Evolutionary conservation across 2,888 invertebrate genomes (phyloP).

Genomic region (Yponomeuta evonymella): DNA sequence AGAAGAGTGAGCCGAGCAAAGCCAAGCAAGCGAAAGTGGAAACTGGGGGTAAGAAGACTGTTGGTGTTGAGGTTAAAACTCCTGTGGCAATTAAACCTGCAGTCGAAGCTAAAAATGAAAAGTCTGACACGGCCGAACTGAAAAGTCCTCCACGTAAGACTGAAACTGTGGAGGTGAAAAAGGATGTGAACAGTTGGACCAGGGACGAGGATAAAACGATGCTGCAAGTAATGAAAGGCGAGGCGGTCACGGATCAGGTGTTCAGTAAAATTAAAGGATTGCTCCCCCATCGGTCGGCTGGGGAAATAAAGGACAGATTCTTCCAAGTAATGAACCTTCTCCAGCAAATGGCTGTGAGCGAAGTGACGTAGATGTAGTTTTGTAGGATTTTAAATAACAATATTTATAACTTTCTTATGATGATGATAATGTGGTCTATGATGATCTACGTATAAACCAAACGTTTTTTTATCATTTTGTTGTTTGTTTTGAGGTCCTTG

Average conservation of each 20-base stretch:
- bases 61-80: background rate
- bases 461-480: conserved; percentile 5
- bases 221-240: conserved; percentile 84
- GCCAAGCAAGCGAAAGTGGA: conserved; percentile 46
- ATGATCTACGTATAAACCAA: background rate
- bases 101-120: conserved; percentile 19
- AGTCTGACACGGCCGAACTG: background rate
- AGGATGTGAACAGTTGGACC: conserved; percentile 77
- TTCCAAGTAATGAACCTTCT: conserved; percentile 78
- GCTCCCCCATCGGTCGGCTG: conserved; percentile 72
- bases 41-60: background rate
- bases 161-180: background rate
- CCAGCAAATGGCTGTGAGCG: conserved; percentile 75
- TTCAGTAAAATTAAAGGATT: conserved; percentile 74
- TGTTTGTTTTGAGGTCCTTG: background rate
- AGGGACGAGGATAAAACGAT: conserved; percentile 89
- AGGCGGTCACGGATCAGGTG: conserved; percentile 78
- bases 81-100: background rate
- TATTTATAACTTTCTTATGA: conserved; percentile 14
- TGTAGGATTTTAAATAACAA: background rate
- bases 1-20: conserved; percentile 38
- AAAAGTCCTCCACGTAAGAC: background rate
- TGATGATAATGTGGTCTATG: background rate
- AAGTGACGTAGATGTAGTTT: conserved; percentile 50
- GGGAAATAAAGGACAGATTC: conserved; percentile 78